Conservation (phyloP, 1,140 invertebrate species). For the Bradysia coprophila region DNA sequence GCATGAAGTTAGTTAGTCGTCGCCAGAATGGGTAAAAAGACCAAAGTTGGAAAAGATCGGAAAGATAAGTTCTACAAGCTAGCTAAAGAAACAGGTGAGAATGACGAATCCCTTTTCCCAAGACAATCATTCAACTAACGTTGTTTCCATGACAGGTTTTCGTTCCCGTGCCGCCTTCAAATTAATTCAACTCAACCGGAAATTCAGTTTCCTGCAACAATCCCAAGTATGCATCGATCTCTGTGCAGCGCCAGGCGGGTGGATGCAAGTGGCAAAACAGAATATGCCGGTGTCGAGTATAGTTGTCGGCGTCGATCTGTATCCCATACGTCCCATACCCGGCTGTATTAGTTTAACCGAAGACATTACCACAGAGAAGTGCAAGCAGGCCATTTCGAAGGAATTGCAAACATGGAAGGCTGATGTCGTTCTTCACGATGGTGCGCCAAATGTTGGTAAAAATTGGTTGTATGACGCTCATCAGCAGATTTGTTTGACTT, state of each 20-base stretch:
- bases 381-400: conserved; percentile 52
- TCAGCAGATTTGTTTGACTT: conserved; percentile 75
- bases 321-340: conserved; percentile 81
- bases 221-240: conserved; percentile 93
- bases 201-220: conserved; percentile 93
- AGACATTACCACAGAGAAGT: conserved; percentile 95
- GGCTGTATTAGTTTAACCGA: conserved; percentile 79
- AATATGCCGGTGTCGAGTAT: conserved; percentile 96
- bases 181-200: conserved; percentile 92
- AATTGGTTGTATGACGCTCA: conserved; percentile 98
- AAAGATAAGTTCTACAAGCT: conserved; percentile 98
- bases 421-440: conserved; percentile 92
- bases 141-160: conserved; percentile 45
- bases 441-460: conserved; percentile 95
- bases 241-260: conserved; percentile 97
- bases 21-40: conserved; percentile 94
- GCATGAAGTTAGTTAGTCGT: neutral
- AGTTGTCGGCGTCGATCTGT: conserved; percentile 90
- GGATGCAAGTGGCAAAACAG: conserved; percentile 98
- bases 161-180: conserved; percentile 97
- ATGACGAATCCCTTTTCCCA: neutral
- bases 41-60: conserved; percentile 92
- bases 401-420: conserved; percentile 92
- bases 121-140: neutral
- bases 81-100: conserved; percentile 90